phyloP scores from a whole-genome alignment of 1,140 invertebrate genomes.

The Drosophila carrolli region DNA sequence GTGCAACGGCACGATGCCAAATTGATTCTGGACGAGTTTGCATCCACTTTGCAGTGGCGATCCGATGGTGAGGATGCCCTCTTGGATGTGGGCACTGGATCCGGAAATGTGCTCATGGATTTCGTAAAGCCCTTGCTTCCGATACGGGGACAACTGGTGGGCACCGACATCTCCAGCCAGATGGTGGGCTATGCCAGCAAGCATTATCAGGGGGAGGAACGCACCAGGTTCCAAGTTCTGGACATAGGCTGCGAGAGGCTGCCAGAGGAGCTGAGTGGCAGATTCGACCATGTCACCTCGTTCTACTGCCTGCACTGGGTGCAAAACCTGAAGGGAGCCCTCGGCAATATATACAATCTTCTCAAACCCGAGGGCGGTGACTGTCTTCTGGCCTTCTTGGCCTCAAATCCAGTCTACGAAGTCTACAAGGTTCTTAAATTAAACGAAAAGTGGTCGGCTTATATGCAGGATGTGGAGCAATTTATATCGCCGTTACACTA shows the following conservation, averaged over 20 bases:
- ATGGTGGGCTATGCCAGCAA: conserved; percentile 89
- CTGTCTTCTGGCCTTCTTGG: conserved; percentile 89
- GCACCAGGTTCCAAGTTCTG: conserved; percentile 87
- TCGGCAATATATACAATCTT: conserved; percentile 55
- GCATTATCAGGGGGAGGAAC: conserved; percentile 79
- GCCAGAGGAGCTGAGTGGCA: conserved; percentile 66
- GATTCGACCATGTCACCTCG: conserved; percentile 90
- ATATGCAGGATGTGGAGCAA: conserved; percentile 88
- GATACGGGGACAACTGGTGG: conserved; percentile 85
- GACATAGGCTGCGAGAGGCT: conserved; percentile 87
- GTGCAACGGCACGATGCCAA: conserved; percentile 89
- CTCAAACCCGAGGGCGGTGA: conserved; percentile 86
- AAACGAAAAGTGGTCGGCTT: conserved; percentile 87
- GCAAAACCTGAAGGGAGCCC: conserved; percentile 88
- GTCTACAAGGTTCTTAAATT: conserved; percentile 88
- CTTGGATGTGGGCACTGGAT: conserved; percentile 92
- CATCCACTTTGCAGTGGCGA: conserved; percentile 87
- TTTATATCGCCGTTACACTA: conserved; percentile 89
- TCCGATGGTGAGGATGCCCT: conserved; percentile 86
- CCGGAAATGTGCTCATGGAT: conserved; percentile 89
- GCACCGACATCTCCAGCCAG: conserved; percentile 89
- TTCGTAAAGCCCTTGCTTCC: conserved; percentile 89
- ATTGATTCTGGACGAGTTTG: conserved; percentile 88
- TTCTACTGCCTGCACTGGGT: conserved; percentile 95
- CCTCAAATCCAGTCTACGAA: conserved; percentile 89